Base-by-base conservation (phyloP, 2,888 invertebrate species). In the Macrophya annulata region DNA sequence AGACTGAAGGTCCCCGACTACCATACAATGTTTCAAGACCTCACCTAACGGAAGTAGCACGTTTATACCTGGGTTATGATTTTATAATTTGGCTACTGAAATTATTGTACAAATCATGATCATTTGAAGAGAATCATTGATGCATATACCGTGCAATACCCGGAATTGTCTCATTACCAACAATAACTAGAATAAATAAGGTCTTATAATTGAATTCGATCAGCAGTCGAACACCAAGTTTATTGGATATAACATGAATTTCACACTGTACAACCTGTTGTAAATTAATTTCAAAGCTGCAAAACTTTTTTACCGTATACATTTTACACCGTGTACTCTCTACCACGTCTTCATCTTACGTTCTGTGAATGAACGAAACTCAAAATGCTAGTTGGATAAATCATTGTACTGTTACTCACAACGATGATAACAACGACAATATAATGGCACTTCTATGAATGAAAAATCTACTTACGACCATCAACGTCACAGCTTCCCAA, bases 401-500 rank as follows among this genome's bases (percentile, higher is more conserved):
- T 62, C 4, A 25, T 12, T 25, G 25, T 12, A 12, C 17, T 55
- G n/a, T 55, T 62, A 62, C 25, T 62, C 10, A 55, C n/a, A 25
- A 62, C 12, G 21, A 62, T 12, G 12, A 62, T 25, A 62, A 5
- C 62, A 25, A 25, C 25, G 21, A 21, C 62, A 62, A 25, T 4
- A 62, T 25, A 62, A 62, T 62, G 10, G 25, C 25, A 4, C 25
- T 25, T 25, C 25, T 62, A 25, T 62, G 21, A 62, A 25, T 25
- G 62, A 21, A 12, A 25, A 76, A 48, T 76, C 25, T 25, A 48
- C 45, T 48, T 45, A 48, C 40, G 9, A 25, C 48, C 76, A 76
- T 48, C 76, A 76, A 48, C 76, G 76, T 21, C 48, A 48, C 48
- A n/a, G 76, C 9, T 21, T 48, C 48, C 40, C 48, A 25, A 48